Evolutionary conservation across 2,888 invertebrate genomes (phyloP), one percentile per base, ranked within the genome.

Genomic region (Luffia ferchaultella): DNA sequence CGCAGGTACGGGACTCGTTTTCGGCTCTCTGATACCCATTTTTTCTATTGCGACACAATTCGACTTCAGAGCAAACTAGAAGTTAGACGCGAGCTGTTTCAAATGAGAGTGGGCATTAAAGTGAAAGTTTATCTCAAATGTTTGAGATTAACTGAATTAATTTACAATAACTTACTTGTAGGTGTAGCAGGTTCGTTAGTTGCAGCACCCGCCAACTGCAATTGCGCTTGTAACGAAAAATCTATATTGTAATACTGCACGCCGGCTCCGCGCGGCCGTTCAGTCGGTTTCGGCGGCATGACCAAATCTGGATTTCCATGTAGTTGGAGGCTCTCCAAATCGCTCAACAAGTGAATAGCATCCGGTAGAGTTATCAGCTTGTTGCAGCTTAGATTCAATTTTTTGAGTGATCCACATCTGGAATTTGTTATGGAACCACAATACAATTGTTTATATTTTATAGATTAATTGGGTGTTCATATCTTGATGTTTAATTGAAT

Each of bases 241-340:
- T 99, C 99, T 52, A 99, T 97, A 67, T 99, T 99, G 74, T 99
- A 99, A 78, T 93, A 99, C 68, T 95, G 94, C 47, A 95, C 76
- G 0, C 95, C 95, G 42, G 93, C 86, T 1, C 93, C 92, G 54
- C 90, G 86, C 59, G 91, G 88, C 20, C 89, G 83, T 70, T 95
- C 91, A 16, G 89, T 90, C 0, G 98, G 98, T 75, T 98, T 98
- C 3, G 80, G 76, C 0, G 99, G 99, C 96, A 99, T 97, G 54
- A 97, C 91, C 56, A 99, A 84, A 61, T 97, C 97, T 0, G 93
- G 94, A 86, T 99, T 99, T 59, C 96, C 94, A 54, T 93, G 89
- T 46, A 98, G 85, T 77, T 98, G 98, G 46, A 99, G 83, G 55
- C 91, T 90, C 70, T 94, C 94, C 53, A 97, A 80, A 67, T 97